phyloP scores from a whole-genome alignment of 2,888 invertebrate genomes.

The Vesta saturnalis region DNA sequence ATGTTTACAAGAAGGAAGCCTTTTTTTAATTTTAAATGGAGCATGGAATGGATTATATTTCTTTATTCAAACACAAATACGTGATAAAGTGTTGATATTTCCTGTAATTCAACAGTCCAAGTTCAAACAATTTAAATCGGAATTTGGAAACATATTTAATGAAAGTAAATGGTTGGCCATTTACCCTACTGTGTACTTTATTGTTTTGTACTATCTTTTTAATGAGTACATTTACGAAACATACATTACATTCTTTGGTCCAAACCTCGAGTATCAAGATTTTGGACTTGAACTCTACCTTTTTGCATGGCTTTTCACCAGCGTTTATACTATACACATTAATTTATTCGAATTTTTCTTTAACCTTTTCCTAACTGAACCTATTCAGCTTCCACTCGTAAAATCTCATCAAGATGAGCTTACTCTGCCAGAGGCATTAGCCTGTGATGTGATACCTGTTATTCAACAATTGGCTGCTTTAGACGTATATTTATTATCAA shows the following conservation, averaged over 20 bases:
- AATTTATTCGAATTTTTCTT: constrained; percentile 77
- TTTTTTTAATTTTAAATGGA: constrained; percentile 75
- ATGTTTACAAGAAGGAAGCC: constrained; percentile 74
- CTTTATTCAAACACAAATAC: constrained; percentile 68
- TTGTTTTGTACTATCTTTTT: constrained; percentile 70
- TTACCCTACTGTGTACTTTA: constrained; percentile 71
- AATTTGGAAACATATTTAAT: constrained; percentile 67
- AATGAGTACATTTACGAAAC: constrained; percentile 67
- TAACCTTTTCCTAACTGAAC: constrained; percentile 76
- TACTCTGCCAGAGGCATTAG: constrained; percentile 71
- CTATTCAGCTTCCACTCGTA: constrained; percentile 72
- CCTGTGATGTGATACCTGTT: constrained; percentile 70
- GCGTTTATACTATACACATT: constrained; percentile 75
- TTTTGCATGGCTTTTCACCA: constrained; percentile 75
- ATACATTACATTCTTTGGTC: constrained; percentile 65
- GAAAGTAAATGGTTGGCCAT: constrained; percentile 69
- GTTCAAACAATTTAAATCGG: constrained; percentile 72
- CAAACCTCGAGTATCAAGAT: constrained; percentile 66
- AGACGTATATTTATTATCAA: constrained; percentile 75
- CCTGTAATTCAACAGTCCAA: constrained; percentile 78
- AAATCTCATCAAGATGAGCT: constrained; percentile 60
- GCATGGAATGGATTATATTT: constrained; percentile 73
- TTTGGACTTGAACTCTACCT: constrained; percentile 64
- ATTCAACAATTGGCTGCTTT: constrained; percentile 80
- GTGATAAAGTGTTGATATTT: constrained; percentile 70